Base-by-base conservation (phyloP, 2,797 vertebrate genomes). In the Sebastes miniatus region DNA sequence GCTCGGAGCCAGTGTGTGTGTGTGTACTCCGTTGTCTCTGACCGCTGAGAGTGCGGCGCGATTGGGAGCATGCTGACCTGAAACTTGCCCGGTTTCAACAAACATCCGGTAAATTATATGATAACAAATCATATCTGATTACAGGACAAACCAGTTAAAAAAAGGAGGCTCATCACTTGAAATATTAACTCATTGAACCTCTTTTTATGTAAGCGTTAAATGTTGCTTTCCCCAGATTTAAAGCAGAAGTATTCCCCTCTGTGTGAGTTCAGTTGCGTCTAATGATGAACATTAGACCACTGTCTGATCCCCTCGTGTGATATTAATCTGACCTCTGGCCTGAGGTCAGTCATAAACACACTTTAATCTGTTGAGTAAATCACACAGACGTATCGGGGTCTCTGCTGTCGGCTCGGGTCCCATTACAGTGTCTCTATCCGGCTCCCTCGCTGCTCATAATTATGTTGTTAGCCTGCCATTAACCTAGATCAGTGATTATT, bases 401-500 rank as follows among this genome's bases (percentile, higher is more conserved):
- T 61, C 52, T 74, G 69, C 67, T 76, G 65, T 31, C 61, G 57
- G 20, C 29, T 22, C 47, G 56, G 69, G 71, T 73, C 67, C 65
- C 64, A 68, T 84, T 85, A 71, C 14, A n/a, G 32, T 4, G 59
- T 70, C 80, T 82, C 58, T 78, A 2, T 71, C 61, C 6, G 22
- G 58, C 80, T 88, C 84, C 83, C 87, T 72, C 4, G 67, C 50
- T 66, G 80, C 75, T 76, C 59, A 52, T 91, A 70, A 93, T 92
- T 88, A 93, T 75, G 78, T 79, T 57, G 78, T 89, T 89, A 88
- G 80, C 67, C 77, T 61, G 80, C 79, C 69, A 77, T 87, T 88
- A 56, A 77, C 66, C 7, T 5, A 69, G 64, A 87, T 84, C 6
- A 63, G 70, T 18, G 57, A 81, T 86, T 74, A 84, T 84, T 78